Evolutionary conservation across 2,797 vertebrate genomes (phyloP).

Genomic region (Rhyacichthys aspro): DNA sequence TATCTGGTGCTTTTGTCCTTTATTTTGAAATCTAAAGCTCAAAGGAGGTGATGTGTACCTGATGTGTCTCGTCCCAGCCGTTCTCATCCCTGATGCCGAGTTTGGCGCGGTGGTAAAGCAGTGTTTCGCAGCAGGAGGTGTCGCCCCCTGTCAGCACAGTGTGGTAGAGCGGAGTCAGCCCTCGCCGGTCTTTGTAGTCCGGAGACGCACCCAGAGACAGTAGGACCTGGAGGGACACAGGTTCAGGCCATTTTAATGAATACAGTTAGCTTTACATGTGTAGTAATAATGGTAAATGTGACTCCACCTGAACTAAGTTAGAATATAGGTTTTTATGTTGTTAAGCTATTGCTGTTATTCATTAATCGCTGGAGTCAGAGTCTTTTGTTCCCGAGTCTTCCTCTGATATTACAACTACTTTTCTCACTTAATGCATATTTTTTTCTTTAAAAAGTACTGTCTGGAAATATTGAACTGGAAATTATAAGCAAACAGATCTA

Average conservation of each 20-base stretch:
- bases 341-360: too few species aligned
- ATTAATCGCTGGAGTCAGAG: too few species aligned
- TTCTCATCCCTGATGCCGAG: slow-evolving; percentile 91
- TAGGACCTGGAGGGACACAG: slow-evolving; percentile 68
- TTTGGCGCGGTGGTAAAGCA: slow-evolving; percentile 88
- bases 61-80: slow-evolving; percentile 95
- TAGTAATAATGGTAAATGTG: not conserved
- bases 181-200: slow-evolving; percentile 93
- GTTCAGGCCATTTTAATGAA: not conserved
- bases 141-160: slow-evolving; percentile 94
- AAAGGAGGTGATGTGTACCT: slow-evolving; percentile 71
- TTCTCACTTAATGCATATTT: too few species aligned
- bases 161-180: slow-evolving; percentile 93
- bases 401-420: too few species aligned
- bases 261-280: not conserved
- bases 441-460: too few species aligned
- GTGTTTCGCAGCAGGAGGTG: slow-evolving; percentile 92
- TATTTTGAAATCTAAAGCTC: not conserved
- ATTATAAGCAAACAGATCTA: too few species aligned
- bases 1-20: too few species aligned
- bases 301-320: too few species aligned
- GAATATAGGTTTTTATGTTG: too few species aligned
- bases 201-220: slow-evolving; percentile 91
- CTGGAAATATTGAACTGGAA: too few species aligned
- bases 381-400: too few species aligned